Conservation (phyloP, 2,113 vertebrate genomes). For the Neolamprologus ventralis region DNA sequence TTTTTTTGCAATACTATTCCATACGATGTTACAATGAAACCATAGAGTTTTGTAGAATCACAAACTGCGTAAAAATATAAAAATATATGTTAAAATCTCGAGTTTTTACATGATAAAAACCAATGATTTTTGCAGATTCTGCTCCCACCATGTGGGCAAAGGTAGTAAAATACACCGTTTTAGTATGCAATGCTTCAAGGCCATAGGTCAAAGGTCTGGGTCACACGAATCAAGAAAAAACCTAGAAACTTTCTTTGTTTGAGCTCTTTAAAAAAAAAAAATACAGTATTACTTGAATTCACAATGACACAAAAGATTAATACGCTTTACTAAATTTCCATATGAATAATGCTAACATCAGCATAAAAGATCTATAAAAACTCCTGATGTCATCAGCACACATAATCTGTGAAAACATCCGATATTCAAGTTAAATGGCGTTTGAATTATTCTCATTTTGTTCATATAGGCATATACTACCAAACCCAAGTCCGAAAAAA, state of each 20-base stretch:
- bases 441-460: not conserved
- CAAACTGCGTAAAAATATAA: rapidly evolving
- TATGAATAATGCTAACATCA: not conserved
- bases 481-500: not conserved
- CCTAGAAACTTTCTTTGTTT: not conserved
- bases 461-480: not conserved
- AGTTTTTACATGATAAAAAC: not conserved
- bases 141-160: not conserved
- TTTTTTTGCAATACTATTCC: not conserved
- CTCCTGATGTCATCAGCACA: not conserved
- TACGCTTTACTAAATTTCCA: rapidly evolving
- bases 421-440: rapidly evolving
- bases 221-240: not conserved
- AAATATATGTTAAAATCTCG: not conserved
- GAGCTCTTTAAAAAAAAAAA: not conserved
- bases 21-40: not conserved
- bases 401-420: not conserved
- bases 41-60: not conserved
- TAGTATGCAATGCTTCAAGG: not conserved
- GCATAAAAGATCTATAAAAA: not conserved
- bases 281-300: rapidly evolving
- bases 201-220: not conserved
- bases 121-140: not conserved
- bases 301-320: not conserved
- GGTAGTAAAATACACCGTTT: rapidly evolving